These are phyloP conservation scores for Mormoops blainvillei DNA, from an alignment of 2,113 vertebrate genomes.

Conservation along the genomic window DNA sequence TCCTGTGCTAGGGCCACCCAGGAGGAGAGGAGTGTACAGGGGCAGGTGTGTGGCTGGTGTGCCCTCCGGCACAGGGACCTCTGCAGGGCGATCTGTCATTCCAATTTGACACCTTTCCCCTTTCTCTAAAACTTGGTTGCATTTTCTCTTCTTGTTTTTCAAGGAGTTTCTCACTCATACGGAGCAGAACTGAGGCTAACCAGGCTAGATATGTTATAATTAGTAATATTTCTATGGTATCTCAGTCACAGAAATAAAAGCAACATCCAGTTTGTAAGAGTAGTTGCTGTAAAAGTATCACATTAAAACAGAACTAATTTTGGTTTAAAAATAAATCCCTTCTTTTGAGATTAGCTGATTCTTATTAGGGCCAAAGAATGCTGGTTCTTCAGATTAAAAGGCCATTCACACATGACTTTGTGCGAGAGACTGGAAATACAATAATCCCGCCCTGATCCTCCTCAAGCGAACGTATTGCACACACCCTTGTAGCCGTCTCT, in stretches of 20 bases:
- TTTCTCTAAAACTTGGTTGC: background rate
- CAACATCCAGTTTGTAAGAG: background rate
- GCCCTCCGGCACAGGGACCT: background rate
- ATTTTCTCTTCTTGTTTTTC: background rate
- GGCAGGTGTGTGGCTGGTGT: fast-evolving
- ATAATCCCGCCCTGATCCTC: background rate
- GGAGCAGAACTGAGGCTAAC: background rate
- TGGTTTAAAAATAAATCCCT: background rate
- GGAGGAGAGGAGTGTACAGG: background rate
- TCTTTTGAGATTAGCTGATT: background rate
- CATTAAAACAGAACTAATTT: background rate
- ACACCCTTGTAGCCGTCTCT: background rate
- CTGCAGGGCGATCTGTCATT: background rate
- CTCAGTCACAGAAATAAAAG: background rate
- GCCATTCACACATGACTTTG: background rate
- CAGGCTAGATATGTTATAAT: background rate
- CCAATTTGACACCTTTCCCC: background rate
- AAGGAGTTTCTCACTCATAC: background rate
- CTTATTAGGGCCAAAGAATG: background rate
- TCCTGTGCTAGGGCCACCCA: background rate
- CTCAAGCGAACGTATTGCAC: background rate
- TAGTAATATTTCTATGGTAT: background rate
- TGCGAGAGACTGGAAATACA: background rate
- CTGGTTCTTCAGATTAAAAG: background rate
- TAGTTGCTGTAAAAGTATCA: background rate